These are phyloP conservation scores for Mechanitis messenoides DNA, from an alignment of 2,888 invertebrate species.

Conservation along the genomic window DNA sequence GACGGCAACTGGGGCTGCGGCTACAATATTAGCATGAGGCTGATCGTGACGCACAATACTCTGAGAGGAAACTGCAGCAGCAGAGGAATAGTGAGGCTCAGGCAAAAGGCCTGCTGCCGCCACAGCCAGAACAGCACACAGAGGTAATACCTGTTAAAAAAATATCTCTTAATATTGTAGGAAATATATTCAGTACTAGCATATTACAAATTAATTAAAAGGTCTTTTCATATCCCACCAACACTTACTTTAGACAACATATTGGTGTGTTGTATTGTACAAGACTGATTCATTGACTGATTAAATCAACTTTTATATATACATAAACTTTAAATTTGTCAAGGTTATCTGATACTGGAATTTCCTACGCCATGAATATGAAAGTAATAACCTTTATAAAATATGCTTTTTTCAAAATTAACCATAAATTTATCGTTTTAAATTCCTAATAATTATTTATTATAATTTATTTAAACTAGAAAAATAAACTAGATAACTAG, in stretches of 20 bases:
- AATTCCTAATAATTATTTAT: too few relatives aligned
- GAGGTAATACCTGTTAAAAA: conserved; percentile 33
- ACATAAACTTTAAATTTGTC: conserved; percentile 11
- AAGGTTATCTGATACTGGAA: conserved; percentile 5
- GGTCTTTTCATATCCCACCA: neutral
- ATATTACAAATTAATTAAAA: neutral
- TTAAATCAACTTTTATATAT: conserved; percentile 11
- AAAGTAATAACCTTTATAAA: too few relatives aligned
- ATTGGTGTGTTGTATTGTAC: conserved; percentile 1
- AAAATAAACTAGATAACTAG: too few relatives aligned
- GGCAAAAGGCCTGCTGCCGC: conserved; percentile 42
- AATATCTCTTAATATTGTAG: neutral
- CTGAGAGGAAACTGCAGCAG: conserved; percentile 52
- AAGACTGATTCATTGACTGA: conserved; percentile 7
- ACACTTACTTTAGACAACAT: conserved; percentile 64
- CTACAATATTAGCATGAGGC: conserved; percentile 24
- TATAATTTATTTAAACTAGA: too few relatives aligned
- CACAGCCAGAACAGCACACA: conserved; percentile 40
- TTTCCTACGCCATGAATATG: too few relatives aligned
- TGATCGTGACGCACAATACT: conserved; percentile 53
- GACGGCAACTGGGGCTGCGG: neutral
- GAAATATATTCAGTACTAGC: neutral
- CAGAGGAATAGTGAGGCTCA: conserved; percentile 51
- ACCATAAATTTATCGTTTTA: neutral
- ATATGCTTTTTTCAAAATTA: too few relatives aligned